A percentile compares a stretch with the other conserved stretches of the same genome.
Conservation (phyloP, 2,888 invertebrate genomes). For the Drosophila mulleri region DNA sequence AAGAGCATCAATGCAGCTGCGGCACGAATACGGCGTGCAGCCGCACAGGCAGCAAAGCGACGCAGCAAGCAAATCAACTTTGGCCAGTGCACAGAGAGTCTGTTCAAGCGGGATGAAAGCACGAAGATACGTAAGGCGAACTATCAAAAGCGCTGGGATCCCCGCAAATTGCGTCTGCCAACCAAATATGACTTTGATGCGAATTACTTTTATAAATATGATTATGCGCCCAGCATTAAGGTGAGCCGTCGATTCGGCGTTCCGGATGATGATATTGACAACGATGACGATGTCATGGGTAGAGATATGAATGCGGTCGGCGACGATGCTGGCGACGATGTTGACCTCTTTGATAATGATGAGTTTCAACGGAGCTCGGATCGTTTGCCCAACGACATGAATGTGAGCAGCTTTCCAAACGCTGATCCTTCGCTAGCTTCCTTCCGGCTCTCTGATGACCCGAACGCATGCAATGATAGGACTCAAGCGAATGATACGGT, state of each 20-base stretch:
- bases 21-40: conserved; percentile 54
- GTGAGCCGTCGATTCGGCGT: conserved; percentile 53
- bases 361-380: conserved; percentile 45
- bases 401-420: conserved; percentile 27
- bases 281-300: conserved; percentile 86
- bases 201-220: conserved; percentile 76
- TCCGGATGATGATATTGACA: conserved; percentile 85
- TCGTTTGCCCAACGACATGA: conserved; percentile 22
- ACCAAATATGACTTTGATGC: conserved; percentile 80
- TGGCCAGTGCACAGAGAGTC: conserved; percentile 75
- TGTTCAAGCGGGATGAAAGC: conserved; percentile 76
- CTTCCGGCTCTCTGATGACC: conserved; percentile 10
- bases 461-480: conserved; percentile 4
- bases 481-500: conserved; percentile 73
- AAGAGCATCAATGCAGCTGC: conserved; percentile 16
- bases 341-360: conserved; percentile 68
- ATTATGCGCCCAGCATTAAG: conserved; percentile 78
- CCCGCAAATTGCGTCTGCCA: conserved; percentile 83
- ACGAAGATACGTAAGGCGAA: conserved; percentile 80
- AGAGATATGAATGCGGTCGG: conserved; percentile 37
- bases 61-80: conserved; percentile 77
- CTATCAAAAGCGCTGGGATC: conserved; percentile 84
- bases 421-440: not conserved
- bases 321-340: conserved; percentile 47
- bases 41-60: conserved; percentile 53